phyloP scores from a whole-genome alignment of 2,113 vertebrate genomes.

The Hucho hucho region DNA sequence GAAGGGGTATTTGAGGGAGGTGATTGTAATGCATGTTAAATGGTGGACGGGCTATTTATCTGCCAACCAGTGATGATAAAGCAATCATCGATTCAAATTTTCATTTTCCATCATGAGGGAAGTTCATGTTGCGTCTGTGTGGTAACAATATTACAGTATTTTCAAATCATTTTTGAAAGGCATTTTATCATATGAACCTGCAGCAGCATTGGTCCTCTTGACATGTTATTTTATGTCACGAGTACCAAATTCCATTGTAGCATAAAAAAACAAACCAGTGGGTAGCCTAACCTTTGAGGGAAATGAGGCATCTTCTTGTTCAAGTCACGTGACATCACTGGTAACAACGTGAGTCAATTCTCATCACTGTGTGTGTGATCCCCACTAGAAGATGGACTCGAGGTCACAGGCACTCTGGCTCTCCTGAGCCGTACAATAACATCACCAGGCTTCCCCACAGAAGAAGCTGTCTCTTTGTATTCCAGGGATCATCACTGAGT shows the following conservation, averaged over 20 bases:
- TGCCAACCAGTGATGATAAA: not conserved
- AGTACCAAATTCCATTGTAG: not conserved
- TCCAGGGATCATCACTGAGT: slow-evolving; percentile 28
- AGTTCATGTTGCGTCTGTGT: not conserved
- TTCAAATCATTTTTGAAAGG: too few relatives aligned
- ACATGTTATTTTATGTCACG: too few relatives aligned
- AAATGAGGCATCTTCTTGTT: not conserved
- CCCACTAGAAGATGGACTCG: slow-evolving; percentile 32
- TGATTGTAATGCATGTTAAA: too few relatives aligned
- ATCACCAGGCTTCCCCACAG: slow-evolving; percentile 30
- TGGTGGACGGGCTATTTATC: too few relatives aligned
- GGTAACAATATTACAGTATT: too few relatives aligned
- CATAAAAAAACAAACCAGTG: not conserved
- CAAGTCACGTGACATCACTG: slow-evolving; percentile 3
- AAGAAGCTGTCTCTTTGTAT: slow-evolving; percentile 43
- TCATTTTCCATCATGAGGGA: not conserved
- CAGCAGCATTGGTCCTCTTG: too few relatives aligned
- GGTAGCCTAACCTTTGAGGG: not conserved
- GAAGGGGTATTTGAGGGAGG: too few relatives aligned
- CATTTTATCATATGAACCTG: too few relatives aligned
- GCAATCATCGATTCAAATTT: not conserved
- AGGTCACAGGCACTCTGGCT: slow-evolving; percentile 42
- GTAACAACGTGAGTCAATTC: slow-evolving; percentile 19
- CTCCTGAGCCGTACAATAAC: slow-evolving; percentile 31
- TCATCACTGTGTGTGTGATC: slow-evolving; percentile 43